Conservation (phyloP, 1,140 invertebrate species). For the Anoplophora glabripennis region DNA sequence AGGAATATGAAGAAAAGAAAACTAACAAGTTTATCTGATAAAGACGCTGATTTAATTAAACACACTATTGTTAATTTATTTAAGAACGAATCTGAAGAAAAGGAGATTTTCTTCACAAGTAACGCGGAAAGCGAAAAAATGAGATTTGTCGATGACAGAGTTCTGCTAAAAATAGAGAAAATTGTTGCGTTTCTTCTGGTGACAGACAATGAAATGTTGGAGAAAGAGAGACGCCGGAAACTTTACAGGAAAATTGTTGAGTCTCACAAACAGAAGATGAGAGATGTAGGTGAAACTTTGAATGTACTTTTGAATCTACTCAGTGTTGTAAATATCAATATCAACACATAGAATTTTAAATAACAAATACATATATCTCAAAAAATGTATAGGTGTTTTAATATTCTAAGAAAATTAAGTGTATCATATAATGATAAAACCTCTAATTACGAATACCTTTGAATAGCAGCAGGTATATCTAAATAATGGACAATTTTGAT, state of each 20-base stretch:
- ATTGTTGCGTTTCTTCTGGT: neutral
- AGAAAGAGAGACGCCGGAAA: neutral
- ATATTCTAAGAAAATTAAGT: no score
- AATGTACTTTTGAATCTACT: neutral
- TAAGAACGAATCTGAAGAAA: neutral
- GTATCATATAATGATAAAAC: no score
- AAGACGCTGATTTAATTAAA: conserved; percentile 5
- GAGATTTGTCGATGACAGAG: conserved; percentile 2
- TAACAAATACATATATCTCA: no score
- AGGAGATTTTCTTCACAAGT: conserved; percentile 4
- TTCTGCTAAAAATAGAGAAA: conserved; percentile 8
- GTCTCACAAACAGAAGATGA: neutral
- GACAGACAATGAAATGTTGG: neutral
- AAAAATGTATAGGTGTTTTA: no score
- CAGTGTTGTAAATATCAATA: no score
- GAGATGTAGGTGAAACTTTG: neutral
- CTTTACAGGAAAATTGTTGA: neutral
- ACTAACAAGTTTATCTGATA: neutral
- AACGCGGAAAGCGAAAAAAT: neutral
- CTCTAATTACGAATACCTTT: no score
- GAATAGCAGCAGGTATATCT: no score
- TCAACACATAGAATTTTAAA: no score
- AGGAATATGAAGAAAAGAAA: neutral
- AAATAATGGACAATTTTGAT: no score
- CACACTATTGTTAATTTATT: neutral